These are phyloP conservation scores for Hirtodrosophila cameraria DNA, from an alignment of 2,888 invertebrate genomes.

Conservation along the genomic window DNA sequence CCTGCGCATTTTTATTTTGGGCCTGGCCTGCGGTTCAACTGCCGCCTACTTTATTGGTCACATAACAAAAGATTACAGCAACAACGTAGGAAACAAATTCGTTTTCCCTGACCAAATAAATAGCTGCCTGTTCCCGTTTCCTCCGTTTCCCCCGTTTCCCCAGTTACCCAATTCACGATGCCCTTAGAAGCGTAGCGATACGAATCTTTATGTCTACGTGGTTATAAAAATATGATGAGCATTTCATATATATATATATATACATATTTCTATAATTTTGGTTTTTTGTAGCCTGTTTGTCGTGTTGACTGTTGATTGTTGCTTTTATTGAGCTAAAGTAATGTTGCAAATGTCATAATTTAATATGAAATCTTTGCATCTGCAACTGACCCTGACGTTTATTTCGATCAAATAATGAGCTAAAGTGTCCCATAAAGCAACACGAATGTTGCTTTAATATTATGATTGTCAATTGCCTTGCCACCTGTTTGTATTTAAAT, in stretches of 20 bases:
- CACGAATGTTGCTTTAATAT: too few relatives aligned
- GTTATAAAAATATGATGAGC: slow-evolving; percentile 80
- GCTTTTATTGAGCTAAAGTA: slow-evolving; percentile 51
- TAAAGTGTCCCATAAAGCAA: too few relatives aligned
- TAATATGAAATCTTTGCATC: slow-evolving; percentile 25
- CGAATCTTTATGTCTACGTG: slow-evolving; percentile 77
- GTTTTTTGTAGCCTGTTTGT: slow-evolving; percentile 21
- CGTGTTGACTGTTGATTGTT: slow-evolving; percentile 53
- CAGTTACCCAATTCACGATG: slow-evolving; percentile 9
- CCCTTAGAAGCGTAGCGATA: slow-evolving; percentile 48
- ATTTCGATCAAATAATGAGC: slow-evolving; percentile 2
- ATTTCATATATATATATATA: slow-evolving; percentile 55
- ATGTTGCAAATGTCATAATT: slow-evolving; percentile 45
- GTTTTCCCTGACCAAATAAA: slow-evolving; percentile 28
- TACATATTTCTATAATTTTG: slow-evolving; percentile 26
- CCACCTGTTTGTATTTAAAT: too few relatives aligned
- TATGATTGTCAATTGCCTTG: too few relatives aligned
- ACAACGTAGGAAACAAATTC: slow-evolving; percentile 50
- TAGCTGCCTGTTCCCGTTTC: slow-evolving; percentile 12
- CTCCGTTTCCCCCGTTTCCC: slow-evolving; percentile 5
- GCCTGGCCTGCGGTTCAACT: slow-evolving; percentile 54
- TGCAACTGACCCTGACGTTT: neutral
- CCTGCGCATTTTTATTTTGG: slow-evolving; percentile 49
- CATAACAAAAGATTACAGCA: slow-evolving; percentile 79
- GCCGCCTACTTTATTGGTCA: slow-evolving; percentile 80